A percentile compares a stretch with the other conserved stretches of the same genome.
Evolutionary conservation across 2,888 invertebrate genomes (phyloP).

Genomic region (Lomographa bimaculata): DNA sequence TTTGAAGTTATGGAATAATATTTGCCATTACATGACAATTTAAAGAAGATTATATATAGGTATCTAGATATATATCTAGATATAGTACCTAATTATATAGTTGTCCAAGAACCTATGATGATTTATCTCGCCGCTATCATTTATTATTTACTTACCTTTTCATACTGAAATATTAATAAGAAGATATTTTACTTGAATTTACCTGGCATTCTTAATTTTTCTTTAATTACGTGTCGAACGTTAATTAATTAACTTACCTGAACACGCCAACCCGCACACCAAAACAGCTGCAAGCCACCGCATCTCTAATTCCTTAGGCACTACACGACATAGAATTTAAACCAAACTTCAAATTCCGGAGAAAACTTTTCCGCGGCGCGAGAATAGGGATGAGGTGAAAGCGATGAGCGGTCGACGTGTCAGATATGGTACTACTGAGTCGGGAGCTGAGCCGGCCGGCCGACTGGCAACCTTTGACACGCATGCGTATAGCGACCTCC

Average conservation of each 20-base stretch:
- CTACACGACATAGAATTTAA: constrained; percentile 53
- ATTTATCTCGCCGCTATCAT: no score
- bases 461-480: constrained; percentile 55
- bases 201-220: no score
- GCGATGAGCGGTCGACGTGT: constrained; percentile 50
- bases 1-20: no score
- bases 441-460: constrained; percentile 26
- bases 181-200: no score
- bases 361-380: constrained; percentile 59
- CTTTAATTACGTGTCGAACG: no score
- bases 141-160: no score
- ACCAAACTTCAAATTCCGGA: constrained; percentile 32
- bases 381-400: constrained; percentile 31
- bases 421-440: constrained; percentile 52
- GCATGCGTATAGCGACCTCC: constrained; percentile 57
- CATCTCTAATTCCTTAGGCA: constrained; percentile 47
- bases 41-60: no score
- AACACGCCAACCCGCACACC: constrained; percentile 48
- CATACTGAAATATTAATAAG: no score
- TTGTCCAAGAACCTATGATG: no score
- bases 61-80: no score
- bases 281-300: constrained; percentile 56
- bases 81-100: no score
- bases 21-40: no score
- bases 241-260: constrained; percentile 56